Conservation (phyloP, 2,113 vertebrate genomes). For the Paradoxurus hermaphroditus region DNA sequence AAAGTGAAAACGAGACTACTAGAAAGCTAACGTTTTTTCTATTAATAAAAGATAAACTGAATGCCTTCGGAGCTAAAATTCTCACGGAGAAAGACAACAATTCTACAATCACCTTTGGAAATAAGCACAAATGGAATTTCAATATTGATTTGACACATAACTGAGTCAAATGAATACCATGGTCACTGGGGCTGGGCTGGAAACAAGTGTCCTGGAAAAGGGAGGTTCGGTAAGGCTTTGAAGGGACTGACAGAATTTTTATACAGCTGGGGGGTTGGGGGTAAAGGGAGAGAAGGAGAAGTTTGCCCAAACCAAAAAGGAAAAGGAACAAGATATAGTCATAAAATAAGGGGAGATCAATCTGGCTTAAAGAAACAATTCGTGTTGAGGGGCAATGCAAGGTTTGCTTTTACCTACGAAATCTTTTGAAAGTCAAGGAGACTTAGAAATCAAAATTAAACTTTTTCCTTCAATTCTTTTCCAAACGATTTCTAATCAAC, state of each 20-base stretch:
- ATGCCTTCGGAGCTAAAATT: neutral
- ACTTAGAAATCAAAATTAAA: neutral
- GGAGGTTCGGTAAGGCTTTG: neutral
- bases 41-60: neutral
- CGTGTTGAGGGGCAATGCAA: neutral
- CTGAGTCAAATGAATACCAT: neutral
- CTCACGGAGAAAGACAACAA: neutral
- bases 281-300: neutral
- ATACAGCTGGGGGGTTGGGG: neutral
- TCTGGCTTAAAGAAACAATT: neutral
- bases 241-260: neutral
- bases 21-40: neutral
- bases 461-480: neutral
- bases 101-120: neutral
- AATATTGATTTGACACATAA: neutral
- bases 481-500: neutral
- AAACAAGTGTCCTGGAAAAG: neutral
- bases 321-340: neutral
- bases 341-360: neutral
- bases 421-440: neutral
- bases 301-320: neutral
- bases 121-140: neutral
- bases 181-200: neutral
- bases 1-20: constrained; percentile 2
- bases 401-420: neutral